Base-by-base conservation (phyloP, 1,140 invertebrate species). In the Drosophila auraria region DNA sequence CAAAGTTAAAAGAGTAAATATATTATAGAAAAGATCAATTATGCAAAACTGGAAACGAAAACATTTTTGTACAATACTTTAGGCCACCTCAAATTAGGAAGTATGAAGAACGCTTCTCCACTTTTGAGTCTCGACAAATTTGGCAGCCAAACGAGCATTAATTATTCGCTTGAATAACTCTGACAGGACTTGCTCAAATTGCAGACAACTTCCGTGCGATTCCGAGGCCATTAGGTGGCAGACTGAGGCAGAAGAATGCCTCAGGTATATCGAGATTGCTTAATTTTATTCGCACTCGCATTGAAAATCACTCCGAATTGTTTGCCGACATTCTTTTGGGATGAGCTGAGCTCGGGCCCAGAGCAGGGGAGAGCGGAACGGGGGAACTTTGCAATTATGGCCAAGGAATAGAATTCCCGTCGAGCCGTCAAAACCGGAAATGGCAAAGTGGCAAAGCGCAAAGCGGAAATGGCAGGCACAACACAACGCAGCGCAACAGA, bases 371-470 rank as follows among this genome's bases (percentile, higher is more conserved):
- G 50, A 5, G 9, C 4, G 33, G 4, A 20, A 40, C 12, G 50
- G 15, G 50, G 44, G 45, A 62, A 66, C 66, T 53, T 53, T 69
- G 74, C 82, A 86, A 86, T 86, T 82, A 79, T 70, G 74, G 56
- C 56, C 17, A 53, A 87, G 76, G 42, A 71, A 79, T 72, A 45
- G 47, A 73, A 79, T 64, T 72, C 59, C 66, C 58, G 59, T 47
- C 58, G 56, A 80, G 76, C 59, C 75, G 83, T 87, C 83, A 87
- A 70, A 76, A 87, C 79, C 83, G 83, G 83, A 87, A 87, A 87
- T 87, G 75, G 83, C 80, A 87, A 86, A 87, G 83, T 87, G 83
- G 83, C 83, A 82, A 82, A 79, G 51, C 58, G 54, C 49, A 79
- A 73, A 82, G 61, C 83, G 83, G 83, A 87, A 82, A 79, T 86